Percentiles rank a stretch among this genome's conserved stretches.
Evolutionary conservation across 2,888 invertebrate genomes (phyloP).

Genomic region (Allacma fusca): DNA sequence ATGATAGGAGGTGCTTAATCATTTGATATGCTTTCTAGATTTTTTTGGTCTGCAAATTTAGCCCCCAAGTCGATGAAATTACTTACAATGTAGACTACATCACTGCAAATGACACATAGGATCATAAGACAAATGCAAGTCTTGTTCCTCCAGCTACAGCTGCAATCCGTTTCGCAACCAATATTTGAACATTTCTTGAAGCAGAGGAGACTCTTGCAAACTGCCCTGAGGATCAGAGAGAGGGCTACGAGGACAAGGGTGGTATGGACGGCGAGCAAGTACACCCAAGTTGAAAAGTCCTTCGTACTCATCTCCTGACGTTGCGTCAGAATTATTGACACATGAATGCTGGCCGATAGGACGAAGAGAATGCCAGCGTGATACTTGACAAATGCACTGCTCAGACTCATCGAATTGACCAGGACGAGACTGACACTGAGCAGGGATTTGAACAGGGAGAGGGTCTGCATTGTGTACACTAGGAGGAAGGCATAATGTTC

Average conservation of each 20-base stretch:
- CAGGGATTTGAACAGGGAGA: conserved; percentile 34
- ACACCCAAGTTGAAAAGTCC: conserved; percentile 22
- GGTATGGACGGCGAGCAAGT: conserved; percentile 28
- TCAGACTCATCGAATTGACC: conserved; percentile 32
- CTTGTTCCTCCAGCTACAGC: conserved; percentile 35
- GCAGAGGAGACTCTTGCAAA: conserved; percentile 21
- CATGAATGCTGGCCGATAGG: conserved; percentile 20
- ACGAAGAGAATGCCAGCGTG: conserved; percentile 22
- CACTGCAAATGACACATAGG: conserved; percentile 28
- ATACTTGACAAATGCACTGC: conserved; percentile 35
- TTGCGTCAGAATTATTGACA: conserved; percentile 20
- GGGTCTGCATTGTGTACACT: conserved; percentile 28
- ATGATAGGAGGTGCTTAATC: too few relatives aligned
- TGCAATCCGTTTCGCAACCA: conserved; percentile 28
- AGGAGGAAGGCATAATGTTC: conserved; percentile 30
- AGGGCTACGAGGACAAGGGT: neutral
- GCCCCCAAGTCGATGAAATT: too few relatives aligned
- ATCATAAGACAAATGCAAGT: conserved; percentile 39
- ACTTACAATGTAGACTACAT: conserved; percentile 40
- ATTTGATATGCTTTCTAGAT: too few relatives aligned
- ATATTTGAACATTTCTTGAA: conserved; percentile 22
- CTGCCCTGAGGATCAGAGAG: conserved; percentile 11
- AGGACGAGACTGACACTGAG: conserved; percentile 35
- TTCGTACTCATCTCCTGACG: conserved; percentile 10
- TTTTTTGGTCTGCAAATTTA: too few relatives aligned